Base-by-base conservation (phyloP, 2,888 invertebrate species). In the Eledona agricola region DNA sequence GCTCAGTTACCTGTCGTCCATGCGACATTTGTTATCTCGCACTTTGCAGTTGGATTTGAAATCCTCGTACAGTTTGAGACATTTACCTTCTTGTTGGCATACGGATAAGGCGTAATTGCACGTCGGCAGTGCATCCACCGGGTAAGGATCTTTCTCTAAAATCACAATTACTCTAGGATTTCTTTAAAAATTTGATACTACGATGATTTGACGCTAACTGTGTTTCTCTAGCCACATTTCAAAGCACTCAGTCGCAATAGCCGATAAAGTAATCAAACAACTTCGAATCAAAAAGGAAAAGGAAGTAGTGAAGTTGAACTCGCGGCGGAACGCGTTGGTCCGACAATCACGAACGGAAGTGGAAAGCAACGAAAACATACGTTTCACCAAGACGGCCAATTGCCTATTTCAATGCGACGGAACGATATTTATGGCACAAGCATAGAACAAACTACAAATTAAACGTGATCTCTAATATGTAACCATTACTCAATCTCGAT, bases 41-140 rank as follows among this genome's bases (percentile, higher is more conserved):
- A 88, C 88, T 78, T 91, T 91, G 81, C 93, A 93, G 73, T 90
- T 88, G 62, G 84, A 82, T 80, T 91, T 91, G 82, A 93, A 93
- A 67, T 91, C 88, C 67, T 91, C 90, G 76, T 88, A 91, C 55
- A 92, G 82, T 66, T 88, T 87, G 62, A 86, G 83, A 77, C 93
- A 93, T 71, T 89, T 83, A 57, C 86, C 84, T 69, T 89, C 89
- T 73, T 86, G 87, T 74, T 88, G 89, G 77, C 93, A 94, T 62
- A 90, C 90, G 67, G 85, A 87, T 68, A 91, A 80, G 29, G 93
- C 93, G 74, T 93, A 92, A 75, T 90, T 92, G 80, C 93, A 93
- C 62, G 91, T 91, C 55, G 92, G 92, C 74, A 94, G 81, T 51
- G 92, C 90, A 77, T 93, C 92, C 66, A 92, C 88, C 22, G 90